Evolutionary conservation across 2,888 invertebrate genomes (phyloP).

Genomic region (Bimastos eiseni): DNA sequence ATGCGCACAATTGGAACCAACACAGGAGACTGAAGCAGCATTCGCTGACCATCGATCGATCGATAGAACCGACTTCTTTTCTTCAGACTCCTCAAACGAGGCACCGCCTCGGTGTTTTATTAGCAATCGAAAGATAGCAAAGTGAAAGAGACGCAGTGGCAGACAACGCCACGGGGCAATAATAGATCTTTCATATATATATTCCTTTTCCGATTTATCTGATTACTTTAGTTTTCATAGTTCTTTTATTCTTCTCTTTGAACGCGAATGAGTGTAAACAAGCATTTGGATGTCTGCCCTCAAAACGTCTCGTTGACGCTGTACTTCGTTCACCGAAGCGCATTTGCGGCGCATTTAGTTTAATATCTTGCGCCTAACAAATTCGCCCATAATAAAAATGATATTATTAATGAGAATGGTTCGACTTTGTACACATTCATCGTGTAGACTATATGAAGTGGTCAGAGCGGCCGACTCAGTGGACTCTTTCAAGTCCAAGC

Average conservation of each 20-base stretch:
- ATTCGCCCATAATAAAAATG: neutral
- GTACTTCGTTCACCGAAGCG: too few species aligned
- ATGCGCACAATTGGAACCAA: neutral
- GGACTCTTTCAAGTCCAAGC: too few species aligned
- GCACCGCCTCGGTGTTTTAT: neutral
- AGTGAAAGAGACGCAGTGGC: neutral
- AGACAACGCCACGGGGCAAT: neutral
- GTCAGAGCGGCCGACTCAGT: too few species aligned
- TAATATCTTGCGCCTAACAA: neutral
- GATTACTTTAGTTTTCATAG: neutral
- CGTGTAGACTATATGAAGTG: too few species aligned
- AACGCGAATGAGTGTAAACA: neutral
- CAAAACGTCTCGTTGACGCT: neutral
- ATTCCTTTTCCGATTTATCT: neutral
- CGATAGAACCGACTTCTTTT: neutral
- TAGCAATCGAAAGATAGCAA: neutral
- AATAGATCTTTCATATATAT: conserved; percentile 13
- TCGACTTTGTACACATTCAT: neutral
- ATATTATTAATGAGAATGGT: neutral
- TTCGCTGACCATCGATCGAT: neutral
- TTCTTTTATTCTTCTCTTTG: neutral
- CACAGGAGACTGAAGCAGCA: neutral
- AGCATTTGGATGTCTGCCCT: neutral
- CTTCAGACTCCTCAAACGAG: neutral
- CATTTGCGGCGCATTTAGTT: too few species aligned